A percentile compares a stretch with the other conserved stretches of the same genome.
phyloP scores from a whole-genome alignment of 1,140 invertebrate genomes.

The Gryon sp. region DNA sequence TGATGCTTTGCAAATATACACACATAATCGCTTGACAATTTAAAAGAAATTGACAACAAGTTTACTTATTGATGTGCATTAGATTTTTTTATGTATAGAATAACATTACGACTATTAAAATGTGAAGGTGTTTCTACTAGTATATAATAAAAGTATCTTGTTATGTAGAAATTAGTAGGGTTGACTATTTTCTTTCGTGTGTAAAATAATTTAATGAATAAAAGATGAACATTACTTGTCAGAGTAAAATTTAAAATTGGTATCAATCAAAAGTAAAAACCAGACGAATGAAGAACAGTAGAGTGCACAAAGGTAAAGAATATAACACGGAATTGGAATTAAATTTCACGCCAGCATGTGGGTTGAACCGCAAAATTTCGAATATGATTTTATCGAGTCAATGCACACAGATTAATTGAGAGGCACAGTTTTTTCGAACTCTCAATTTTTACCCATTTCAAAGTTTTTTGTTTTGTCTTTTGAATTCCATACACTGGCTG shows the following conservation, averaged over 20 bases:
- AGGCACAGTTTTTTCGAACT: constrained; percentile 37
- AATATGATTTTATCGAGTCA: constrained; percentile 63
- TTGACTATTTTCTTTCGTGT: background rate
- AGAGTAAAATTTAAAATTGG: constrained; percentile 29
- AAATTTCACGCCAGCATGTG: constrained; percentile 58
- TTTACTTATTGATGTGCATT: no score
- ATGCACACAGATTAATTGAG: constrained; percentile 54
- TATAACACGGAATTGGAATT: constrained; percentile 40
- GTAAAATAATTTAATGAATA: background rate
- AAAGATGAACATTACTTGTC: constrained; percentile 1
- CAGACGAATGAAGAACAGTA: constrained; percentile 7
- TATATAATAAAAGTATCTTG: no score
- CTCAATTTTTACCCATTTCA: constrained; percentile 8
- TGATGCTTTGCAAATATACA: no score
- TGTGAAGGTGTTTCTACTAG: no score
- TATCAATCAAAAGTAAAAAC: constrained; percentile 52
- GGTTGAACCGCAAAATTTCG: constrained; percentile 41
- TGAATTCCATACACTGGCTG: constrained; percentile 4
- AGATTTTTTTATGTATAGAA: no score
- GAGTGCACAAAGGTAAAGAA: constrained; percentile 4
- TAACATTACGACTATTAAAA: no score
- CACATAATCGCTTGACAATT: no score
- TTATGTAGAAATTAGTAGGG: no score
- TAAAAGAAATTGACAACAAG: no score
- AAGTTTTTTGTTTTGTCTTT: constrained; percentile 20